Percentiles rank a stretch among this genome's conserved stretches.
Conservation (phyloP, 1,140 invertebrate genomes). For the Mactra quadrangularis region DNA sequence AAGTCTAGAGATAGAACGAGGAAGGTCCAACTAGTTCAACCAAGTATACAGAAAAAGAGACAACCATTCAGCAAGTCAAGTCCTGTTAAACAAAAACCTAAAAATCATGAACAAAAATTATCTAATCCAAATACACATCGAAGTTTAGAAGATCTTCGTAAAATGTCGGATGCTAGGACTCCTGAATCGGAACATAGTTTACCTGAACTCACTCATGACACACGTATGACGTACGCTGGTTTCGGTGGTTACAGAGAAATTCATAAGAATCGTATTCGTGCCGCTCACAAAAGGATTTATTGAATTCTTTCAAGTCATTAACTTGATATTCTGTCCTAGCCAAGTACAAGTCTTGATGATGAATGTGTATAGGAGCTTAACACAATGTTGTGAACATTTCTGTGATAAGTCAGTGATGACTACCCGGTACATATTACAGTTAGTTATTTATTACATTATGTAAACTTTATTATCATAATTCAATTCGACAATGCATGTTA, state of each 20-base stretch:
- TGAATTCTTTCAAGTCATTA: constrained; percentile 8
- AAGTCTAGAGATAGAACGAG: constrained; percentile 39
- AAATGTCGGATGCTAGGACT: background rate
- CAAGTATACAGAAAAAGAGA: constrained; percentile 37
- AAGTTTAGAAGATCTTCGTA: constrained; percentile 55
- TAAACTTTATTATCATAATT: no score
- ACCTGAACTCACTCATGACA: constrained; percentile 37
- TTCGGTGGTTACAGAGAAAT: constrained; percentile 42
- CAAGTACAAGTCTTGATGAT: background rate
- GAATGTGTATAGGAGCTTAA: no score
- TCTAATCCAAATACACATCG: constrained; percentile 20
- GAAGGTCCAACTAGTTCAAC: background rate
- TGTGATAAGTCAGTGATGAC: no score
- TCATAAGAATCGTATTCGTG: constrained; percentile 47
- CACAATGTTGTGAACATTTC: no score
- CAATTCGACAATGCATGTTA: no score
- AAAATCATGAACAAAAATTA: background rate
- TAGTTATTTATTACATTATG: no score
- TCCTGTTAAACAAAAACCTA: constrained; percentile 30
- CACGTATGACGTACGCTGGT: constrained; percentile 29
- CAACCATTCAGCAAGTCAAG: constrained; percentile 41
- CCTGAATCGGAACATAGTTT: constrained; percentile 59
- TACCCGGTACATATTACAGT: no score
- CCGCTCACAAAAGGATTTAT: constrained; percentile 57
- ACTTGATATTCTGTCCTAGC: background rate